phyloP scores from a whole-genome alignment of 2,113 vertebrate genomes.

The Diadophis punctatus region DNA sequence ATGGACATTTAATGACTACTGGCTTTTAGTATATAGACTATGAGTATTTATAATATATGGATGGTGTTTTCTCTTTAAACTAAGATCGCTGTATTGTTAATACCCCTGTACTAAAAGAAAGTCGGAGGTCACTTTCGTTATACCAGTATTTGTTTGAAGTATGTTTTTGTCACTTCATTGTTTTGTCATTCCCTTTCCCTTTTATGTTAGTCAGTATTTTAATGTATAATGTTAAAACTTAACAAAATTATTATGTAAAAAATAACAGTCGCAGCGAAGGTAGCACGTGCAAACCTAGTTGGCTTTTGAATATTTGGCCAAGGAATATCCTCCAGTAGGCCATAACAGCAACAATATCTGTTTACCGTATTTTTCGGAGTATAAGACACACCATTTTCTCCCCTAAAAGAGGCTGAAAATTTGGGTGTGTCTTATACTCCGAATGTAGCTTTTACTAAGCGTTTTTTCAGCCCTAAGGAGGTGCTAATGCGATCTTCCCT shows the following conservation, averaged over 20 bases:
- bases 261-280: too few relatives aligned
- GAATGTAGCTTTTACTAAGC: too few relatives aligned
- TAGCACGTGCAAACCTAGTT: not conserved
- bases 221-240: too few relatives aligned
- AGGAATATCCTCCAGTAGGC: not conserved
- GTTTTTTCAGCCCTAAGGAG: too few relatives aligned
- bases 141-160: not conserved
- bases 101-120: not conserved
- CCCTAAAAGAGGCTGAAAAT: too few relatives aligned
- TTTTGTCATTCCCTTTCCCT: not conserved
- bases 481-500: too few relatives aligned
- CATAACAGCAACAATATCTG: not conserved
- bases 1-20: not conserved
- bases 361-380: not conserved
- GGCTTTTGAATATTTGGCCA: not conserved
- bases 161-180: not conserved
- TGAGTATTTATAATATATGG: not conserved
- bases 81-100: not conserved
- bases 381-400: too few relatives aligned
- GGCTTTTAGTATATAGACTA: not conserved
- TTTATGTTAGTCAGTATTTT: too few relatives aligned
- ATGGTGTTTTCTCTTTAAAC: not conserved
- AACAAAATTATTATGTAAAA: too few relatives aligned
- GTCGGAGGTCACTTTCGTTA: not conserved
- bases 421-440: too few relatives aligned